Evolutionary conservation across 2,113 vertebrate genomes (phyloP).

Genomic region (Neofelis nebulosa): DNA sequence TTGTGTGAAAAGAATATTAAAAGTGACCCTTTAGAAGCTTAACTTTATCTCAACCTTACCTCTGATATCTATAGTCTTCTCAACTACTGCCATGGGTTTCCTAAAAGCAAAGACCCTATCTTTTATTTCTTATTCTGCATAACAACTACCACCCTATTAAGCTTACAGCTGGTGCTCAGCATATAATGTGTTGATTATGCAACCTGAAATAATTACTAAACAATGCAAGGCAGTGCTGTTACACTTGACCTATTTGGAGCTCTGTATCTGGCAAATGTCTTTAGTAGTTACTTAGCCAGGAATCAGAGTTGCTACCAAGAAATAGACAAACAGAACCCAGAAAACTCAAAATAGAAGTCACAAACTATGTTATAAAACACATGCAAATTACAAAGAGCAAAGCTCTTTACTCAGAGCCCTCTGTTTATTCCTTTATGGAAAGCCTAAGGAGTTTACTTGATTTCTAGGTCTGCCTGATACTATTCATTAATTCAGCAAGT

Average conservation of each 20-base stretch:
- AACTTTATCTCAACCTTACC: neutral
- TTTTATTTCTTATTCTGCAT: neutral
- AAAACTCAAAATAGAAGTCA: neutral
- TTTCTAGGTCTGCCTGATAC: neutral
- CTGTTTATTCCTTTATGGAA: neutral
- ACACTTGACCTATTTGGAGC: neutral
- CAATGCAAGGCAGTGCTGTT: neutral
- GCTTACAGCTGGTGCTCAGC: neutral
- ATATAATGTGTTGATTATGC: neutral
- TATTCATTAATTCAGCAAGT: neutral
- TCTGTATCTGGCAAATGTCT: neutral
- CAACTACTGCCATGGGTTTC: neutral
- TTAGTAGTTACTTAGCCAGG: neutral
- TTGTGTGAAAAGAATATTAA: neutral
- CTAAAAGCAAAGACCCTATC: neutral
- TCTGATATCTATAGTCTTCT: neutral
- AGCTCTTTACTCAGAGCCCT: neutral
- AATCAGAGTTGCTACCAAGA: conserved; percentile 20
- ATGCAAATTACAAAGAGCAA: neutral
- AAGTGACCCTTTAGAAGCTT: neutral
- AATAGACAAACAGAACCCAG: neutral
- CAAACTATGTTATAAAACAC: neutral
- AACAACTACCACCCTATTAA: neutral
- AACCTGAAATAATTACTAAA: neutral
- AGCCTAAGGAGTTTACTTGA: neutral